Conservation (phyloP, 2,888 invertebrate species). For the Siphonodentalium dalli region DNA sequence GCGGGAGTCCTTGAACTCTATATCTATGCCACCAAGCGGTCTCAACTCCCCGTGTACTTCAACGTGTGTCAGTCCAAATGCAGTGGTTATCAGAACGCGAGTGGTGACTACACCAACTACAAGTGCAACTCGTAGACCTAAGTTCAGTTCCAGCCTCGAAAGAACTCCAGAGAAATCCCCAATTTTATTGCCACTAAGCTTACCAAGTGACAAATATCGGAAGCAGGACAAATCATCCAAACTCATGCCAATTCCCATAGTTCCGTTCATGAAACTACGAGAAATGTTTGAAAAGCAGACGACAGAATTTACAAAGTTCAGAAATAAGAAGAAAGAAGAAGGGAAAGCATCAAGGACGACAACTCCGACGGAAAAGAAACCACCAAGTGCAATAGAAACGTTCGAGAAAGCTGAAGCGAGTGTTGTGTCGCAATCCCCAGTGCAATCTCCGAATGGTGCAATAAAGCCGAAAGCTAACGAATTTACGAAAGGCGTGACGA, state of each 20-base stretch:
- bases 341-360: neutral
- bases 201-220: slow-evolving; percentile 55
- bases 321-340: slow-evolving; percentile 9
- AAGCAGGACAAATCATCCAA: slow-evolving; percentile 44
- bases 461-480: slow-evolving; percentile 15
- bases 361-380: slow-evolving; percentile 1
- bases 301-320: too few relatives aligned
- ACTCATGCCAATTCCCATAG: slow-evolving; percentile 53
- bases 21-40: slow-evolving; percentile 40
- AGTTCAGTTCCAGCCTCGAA: slow-evolving; percentile 38
- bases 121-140: slow-evolving; percentile 29
- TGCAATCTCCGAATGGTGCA: neutral
- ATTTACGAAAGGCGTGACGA: too few relatives aligned
- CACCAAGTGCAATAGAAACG: neutral
- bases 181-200: slow-evolving; percentile 31
- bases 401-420: too few relatives aligned
- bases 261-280: slow-evolving; percentile 52
- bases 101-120: slow-evolving; percentile 46
- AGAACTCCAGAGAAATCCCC: slow-evolving; percentile 41
- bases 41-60: slow-evolving; percentile 50
- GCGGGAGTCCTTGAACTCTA: slow-evolving; percentile 48
- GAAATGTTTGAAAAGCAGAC: slow-evolving; percentile 50
- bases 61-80: slow-evolving; percentile 38
- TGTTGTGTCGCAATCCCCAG: neutral
- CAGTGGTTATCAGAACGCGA: slow-evolving; percentile 54